Base-by-base conservation (phyloP, 2,888 invertebrate genomes). In the Brachycybe producta region DNA sequence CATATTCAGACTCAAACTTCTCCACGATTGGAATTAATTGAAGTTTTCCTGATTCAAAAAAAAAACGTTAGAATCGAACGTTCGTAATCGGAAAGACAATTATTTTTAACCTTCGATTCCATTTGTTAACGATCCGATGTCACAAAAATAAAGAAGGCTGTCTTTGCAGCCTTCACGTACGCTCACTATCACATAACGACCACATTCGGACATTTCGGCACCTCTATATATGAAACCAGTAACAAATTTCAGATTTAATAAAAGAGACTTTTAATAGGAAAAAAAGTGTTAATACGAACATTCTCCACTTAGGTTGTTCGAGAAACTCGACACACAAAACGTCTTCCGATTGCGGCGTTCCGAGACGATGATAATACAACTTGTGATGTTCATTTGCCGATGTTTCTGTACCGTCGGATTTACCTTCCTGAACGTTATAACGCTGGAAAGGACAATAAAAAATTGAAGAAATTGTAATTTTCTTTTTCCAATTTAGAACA, bases 391-490 rank as follows among this genome's bases (percentile, higher is more conserved):
- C 76, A 67, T 84, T 87, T 59, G 80, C 77, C 53, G 79, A 77
- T 0, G 91, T 91, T 70, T 92, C 91, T 0, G 88, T 87, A 1
- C 95, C 95, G 71, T 92, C 91, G 2, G 83, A 79, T 69, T 85
- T 84, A 26, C 85, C 87, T 46, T 74, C 73, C 62, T 82, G 80
- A 42, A 83, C 80, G 1, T 84, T 82, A 68, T 87, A 94, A 28
- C 80, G 75, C 84, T 85, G 65, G 44, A 59, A 64, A 38, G 11
- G 7, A 8, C 38, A 38, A 38, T 17, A 38, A 38, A 38, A 38
- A 7, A 38, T 21, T 17, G 11, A 11, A 11, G n/a, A 11, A 32
- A 32, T 32, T 32, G 32, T n/a, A n/a, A n/a, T n/a, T n/a, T n/a
- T n/a, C n/a, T n/a, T n/a, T n/a, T n/a, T n/a, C n/a, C n/a, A n/a